phyloP scores from a whole-genome alignment of 2,113 vertebrate species.

The Pygoscelis antarcticus region DNA sequence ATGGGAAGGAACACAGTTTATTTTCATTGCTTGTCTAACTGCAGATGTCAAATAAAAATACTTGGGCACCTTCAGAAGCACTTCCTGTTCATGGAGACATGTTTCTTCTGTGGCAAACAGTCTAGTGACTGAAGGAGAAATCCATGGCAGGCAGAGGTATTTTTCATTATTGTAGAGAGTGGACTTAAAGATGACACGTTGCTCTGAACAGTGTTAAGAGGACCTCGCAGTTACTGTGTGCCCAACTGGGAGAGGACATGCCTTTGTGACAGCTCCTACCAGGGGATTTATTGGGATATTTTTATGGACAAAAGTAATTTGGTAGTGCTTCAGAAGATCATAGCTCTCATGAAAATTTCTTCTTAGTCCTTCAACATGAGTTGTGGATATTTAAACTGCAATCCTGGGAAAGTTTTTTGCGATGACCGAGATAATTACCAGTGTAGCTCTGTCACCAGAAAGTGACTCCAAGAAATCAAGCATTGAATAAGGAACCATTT shows the following conservation, averaged over 20 bases:
- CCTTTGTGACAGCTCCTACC: background rate
- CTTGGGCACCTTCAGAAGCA: background rate
- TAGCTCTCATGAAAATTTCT: background rate
- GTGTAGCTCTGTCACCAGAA: background rate
- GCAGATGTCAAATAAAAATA: background rate
- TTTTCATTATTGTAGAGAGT: background rate
- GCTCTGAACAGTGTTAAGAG: background rate
- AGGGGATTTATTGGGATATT: background rate
- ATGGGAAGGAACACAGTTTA: background rate
- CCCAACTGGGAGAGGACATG: background rate
- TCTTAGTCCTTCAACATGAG: background rate
- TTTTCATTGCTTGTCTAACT: background rate
- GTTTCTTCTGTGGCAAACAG: background rate
- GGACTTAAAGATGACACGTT: background rate
- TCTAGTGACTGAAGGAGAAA: background rate
- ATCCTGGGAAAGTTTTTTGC: background rate
- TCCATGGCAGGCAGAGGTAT: background rate
- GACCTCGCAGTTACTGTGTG: background rate
- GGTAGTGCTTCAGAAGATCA: background rate
- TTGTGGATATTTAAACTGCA: background rate
- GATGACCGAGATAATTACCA: background rate
- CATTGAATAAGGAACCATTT: background rate
- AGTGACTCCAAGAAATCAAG: background rate
- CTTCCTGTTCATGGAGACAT: background rate
- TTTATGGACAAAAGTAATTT: background rate